These are phyloP conservation scores for Netelia fuscicornis DNA, from an alignment of 2,888 invertebrate species.

Conservation along the genomic window DNA sequence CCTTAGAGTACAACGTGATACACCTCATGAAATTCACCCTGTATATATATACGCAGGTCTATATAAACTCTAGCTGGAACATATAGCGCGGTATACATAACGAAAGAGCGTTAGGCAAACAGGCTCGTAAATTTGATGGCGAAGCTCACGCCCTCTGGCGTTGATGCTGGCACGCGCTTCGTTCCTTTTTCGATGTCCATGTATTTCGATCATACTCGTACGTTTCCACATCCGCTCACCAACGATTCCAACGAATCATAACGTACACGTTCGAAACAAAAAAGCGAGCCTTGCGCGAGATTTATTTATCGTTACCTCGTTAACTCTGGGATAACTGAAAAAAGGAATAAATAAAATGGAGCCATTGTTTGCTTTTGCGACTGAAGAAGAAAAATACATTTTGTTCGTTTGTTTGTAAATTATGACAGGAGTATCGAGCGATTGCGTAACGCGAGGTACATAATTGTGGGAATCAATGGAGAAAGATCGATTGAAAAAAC, in stretches of 20 bases:
- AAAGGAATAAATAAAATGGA: not conserved
- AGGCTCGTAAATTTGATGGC: conserved; percentile 64
- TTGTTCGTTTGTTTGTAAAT: not conserved
- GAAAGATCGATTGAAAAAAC: not conserved
- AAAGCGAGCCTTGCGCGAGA: not conserved
- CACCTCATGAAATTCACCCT: too few relatives aligned
- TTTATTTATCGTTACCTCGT: not conserved
- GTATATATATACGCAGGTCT: not conserved
- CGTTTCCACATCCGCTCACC: not conserved
- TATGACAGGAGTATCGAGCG: not conserved
- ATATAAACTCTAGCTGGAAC: conserved; percentile 10
- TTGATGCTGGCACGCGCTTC: conserved; percentile 42
- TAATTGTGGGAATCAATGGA: too few relatives aligned
- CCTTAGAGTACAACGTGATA: too few relatives aligned
- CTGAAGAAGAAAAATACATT: too few relatives aligned
- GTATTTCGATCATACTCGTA: conserved; percentile 36
- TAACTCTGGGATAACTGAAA: conserved; percentile 1
- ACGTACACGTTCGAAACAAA: not conserved
- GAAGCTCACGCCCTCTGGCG: conserved; percentile 36
- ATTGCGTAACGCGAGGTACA: not conserved
- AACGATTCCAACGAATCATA: too few relatives aligned
- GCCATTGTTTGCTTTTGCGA: too few relatives aligned
- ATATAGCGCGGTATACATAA: conserved; percentile 23
- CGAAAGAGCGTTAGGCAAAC: conserved; percentile 59
- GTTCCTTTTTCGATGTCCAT: conserved; percentile 34